These are phyloP conservation scores for Propsilocerus akamusi DNA, from an alignment of 1,140 invertebrate genomes.

Conservation along the genomic window DNA sequence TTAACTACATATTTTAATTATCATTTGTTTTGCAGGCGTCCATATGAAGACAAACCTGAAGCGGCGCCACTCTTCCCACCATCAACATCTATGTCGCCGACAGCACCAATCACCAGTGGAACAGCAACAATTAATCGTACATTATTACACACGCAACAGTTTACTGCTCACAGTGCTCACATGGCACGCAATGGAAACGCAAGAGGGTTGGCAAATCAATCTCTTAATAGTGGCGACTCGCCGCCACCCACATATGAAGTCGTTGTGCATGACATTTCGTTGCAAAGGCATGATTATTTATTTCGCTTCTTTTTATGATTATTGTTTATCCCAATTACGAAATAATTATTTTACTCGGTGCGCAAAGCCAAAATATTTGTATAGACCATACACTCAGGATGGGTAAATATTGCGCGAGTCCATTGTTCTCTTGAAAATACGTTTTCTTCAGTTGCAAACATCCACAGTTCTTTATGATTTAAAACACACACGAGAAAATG, in stretches of 20 bases:
- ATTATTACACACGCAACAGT: conserved; percentile 21
- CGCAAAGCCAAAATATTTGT: too few species aligned
- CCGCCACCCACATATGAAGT: conserved; percentile 24
- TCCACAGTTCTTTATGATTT: too few species aligned
- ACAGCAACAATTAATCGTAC: conserved; percentile 23
- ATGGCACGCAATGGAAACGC: conserved; percentile 14
- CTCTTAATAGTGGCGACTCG: conserved; percentile 9
- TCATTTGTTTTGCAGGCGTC: conserved; percentile 1
- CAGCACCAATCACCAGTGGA: conserved; percentile 12
- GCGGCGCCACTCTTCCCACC: conserved; percentile 20
- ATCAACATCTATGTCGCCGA: conserved; percentile 21
- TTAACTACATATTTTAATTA: not conserved
- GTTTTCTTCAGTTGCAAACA: too few species aligned
- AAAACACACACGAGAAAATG: too few species aligned
- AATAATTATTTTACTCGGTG: too few species aligned
- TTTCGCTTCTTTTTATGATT: conserved; percentile 7
- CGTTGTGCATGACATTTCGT: conserved; percentile 23
- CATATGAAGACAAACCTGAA: conserved; percentile 18
- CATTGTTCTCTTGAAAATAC: too few species aligned
- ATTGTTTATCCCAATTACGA: too few species aligned
- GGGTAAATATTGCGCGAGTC: too few species aligned
- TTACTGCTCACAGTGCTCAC: conserved; percentile 9
- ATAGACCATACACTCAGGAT: too few species aligned
- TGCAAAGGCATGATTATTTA: conserved; percentile 21
- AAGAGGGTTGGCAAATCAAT: conserved; percentile 21